Conservation (phyloP, 2,797 vertebrate genomes). For the Melanotaenia maccullochi region DNA sequence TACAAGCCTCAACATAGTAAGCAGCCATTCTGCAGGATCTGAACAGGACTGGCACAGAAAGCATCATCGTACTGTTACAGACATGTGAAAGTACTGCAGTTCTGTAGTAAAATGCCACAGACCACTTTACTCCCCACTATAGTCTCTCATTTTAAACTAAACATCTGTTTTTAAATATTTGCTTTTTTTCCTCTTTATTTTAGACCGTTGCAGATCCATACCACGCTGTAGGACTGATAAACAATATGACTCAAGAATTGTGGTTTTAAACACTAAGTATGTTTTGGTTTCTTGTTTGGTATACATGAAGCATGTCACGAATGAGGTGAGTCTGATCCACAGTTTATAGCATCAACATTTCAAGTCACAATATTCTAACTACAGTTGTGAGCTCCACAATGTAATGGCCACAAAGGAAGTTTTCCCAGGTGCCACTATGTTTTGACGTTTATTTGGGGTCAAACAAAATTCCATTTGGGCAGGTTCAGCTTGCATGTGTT, state of each 20-base stretch:
- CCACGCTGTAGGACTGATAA: neutral
- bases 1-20: slow-evolving; percentile 17
- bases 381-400: neutral
- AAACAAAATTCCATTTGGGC: slow-evolving; percentile 42
- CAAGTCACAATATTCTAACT: slow-evolving; percentile 19
- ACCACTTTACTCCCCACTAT: neutral
- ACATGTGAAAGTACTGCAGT: neutral
- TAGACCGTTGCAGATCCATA: neutral
- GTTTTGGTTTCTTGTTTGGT: neutral
- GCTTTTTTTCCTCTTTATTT: neutral
- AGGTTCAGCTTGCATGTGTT: slow-evolving; percentile 18
- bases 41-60: neutral
- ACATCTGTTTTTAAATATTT: neutral
- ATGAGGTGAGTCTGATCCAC: neutral
- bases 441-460: slow-evolving; percentile 64
- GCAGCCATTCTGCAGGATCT: neutral
- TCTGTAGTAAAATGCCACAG: no score
- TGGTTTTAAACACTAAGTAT: neutral
- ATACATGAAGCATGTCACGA: neutral
- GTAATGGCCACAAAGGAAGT: slow-evolving; percentile 26
- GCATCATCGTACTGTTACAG: neutral
- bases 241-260: neutral
- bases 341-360: slow-evolving; percentile 31
- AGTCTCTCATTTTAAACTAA: neutral
- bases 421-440: slow-evolving; percentile 52